A percentile compares a stretch with the other conserved stretches of the same genome.
These are phyloP conservation scores for Ptychoptera contaminata DNA, from an alignment of 2,888 invertebrate genomes.

Conservation along the genomic window DNA sequence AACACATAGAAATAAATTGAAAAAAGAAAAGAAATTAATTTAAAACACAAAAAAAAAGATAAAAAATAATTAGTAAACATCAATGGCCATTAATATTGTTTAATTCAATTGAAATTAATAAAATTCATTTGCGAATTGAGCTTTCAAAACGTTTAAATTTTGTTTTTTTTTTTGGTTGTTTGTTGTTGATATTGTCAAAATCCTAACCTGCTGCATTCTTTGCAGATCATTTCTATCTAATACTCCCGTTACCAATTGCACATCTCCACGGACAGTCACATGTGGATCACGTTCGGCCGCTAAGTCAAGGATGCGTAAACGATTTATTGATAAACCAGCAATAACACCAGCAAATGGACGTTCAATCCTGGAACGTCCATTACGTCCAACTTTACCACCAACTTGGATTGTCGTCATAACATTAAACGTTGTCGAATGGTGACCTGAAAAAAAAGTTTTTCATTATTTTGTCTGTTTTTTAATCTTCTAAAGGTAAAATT, in stretches of 20 bases:
- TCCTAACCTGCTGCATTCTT: constrained; percentile 71
- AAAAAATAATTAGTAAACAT: too few species aligned
- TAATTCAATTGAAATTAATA: too few species aligned
- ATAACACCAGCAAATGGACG: constrained; percentile 76
- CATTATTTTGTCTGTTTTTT: background rate
- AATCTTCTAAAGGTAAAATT: background rate
- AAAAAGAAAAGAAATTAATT: too few species aligned
- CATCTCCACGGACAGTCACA: constrained; percentile 67
- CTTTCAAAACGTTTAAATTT: too few species aligned
- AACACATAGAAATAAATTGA: too few species aligned
- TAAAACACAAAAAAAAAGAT: too few species aligned
- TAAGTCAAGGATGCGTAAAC: constrained; percentile 66
- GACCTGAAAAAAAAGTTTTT: constrained; percentile 37
- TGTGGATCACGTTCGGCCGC: constrained; percentile 70
- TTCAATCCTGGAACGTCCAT: constrained; percentile 49
- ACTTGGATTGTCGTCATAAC: constrained; percentile 78
- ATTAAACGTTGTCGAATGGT: constrained; percentile 77
- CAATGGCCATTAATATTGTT: too few species aligned
- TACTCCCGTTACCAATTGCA: constrained; percentile 58
- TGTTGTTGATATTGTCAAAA: constrained; percentile 20
- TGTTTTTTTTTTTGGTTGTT: too few species aligned
- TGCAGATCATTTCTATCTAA: constrained; percentile 62
- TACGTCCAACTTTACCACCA: constrained; percentile 51
- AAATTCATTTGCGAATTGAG: too few species aligned
- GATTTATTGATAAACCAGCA: constrained; percentile 79